Evolutionary conservation across 2,888 invertebrate genomes (phyloP).

Genomic region (Agrochola lychnidis): DNA sequence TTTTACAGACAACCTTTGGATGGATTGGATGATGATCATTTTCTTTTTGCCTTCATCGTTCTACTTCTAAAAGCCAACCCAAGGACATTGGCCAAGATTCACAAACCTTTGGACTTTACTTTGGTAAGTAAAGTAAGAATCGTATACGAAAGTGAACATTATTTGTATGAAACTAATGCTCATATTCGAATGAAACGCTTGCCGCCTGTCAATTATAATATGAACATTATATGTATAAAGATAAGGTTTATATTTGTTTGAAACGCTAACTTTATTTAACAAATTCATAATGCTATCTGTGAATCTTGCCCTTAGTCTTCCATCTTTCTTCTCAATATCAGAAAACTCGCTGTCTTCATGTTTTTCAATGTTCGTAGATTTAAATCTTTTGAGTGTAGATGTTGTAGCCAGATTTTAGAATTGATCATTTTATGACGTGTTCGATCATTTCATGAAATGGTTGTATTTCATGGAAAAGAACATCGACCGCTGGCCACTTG

Average conservation of each 20-base stretch:
- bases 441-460: no score
- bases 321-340: background rate
- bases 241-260: background rate
- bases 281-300: background rate
- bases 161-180: background rate
- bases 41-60: background rate
- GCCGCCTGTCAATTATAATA: background rate
- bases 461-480: no score
- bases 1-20: no score
- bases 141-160: background rate
- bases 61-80: background rate
- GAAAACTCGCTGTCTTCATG: background rate
- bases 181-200: background rate
- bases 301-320: background rate
- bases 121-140: background rate
- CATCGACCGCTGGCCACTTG: no score
- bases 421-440: no score
- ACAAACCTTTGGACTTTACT: background rate
- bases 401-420: no score
- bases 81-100: background rate
- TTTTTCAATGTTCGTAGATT: background rate
- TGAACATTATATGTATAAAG: background rate
- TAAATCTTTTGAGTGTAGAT: background rate
- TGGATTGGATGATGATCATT: no score
- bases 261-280: background rate